Conservation (phyloP, 35 echinoderm and acorn worm genomes). For the Nesometra sesokonis region DNA sequence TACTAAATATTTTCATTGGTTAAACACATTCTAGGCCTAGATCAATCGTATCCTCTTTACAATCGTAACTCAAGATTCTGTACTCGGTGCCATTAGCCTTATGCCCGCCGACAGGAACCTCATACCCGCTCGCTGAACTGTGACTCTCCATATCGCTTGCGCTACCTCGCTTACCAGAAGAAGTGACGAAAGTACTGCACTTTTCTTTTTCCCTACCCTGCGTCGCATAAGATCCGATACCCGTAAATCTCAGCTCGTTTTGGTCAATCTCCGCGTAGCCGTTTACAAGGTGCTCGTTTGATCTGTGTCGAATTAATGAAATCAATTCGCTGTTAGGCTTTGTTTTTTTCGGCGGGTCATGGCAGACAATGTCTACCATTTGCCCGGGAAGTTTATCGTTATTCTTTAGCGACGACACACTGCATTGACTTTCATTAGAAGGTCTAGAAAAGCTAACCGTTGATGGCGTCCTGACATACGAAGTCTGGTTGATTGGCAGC, state of each 20-base stretch:
- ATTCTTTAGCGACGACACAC: neutral
- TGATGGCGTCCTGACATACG: neutral
- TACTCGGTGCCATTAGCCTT: neutral
- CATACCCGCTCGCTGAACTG: neutral
- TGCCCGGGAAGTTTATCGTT: neutral
- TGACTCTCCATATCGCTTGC: neutral
- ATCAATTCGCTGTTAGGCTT: neutral
- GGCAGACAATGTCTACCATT: neutral
- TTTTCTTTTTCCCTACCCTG: neutral
- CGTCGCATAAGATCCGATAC: neutral
- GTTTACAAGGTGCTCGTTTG: neutral
- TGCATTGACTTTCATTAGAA: neutral
- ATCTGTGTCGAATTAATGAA: neutral
- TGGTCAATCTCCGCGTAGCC: neutral
- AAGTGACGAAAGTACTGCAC: neutral
- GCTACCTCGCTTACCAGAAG: neutral
- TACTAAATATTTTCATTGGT: too few species aligned
- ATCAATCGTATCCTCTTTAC: neutral
- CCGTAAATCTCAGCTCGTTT: neutral
- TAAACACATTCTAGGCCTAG: neutral
- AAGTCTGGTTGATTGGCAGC: neutral
- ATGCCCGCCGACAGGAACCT: neutral
- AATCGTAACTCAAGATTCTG: neutral
- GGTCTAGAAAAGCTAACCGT: neutral
- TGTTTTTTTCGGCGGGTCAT: neutral